These are phyloP conservation scores for Heliangelus exortis DNA, from an alignment of 2,797 vertebrate species.

Conservation along the genomic window DNA sequence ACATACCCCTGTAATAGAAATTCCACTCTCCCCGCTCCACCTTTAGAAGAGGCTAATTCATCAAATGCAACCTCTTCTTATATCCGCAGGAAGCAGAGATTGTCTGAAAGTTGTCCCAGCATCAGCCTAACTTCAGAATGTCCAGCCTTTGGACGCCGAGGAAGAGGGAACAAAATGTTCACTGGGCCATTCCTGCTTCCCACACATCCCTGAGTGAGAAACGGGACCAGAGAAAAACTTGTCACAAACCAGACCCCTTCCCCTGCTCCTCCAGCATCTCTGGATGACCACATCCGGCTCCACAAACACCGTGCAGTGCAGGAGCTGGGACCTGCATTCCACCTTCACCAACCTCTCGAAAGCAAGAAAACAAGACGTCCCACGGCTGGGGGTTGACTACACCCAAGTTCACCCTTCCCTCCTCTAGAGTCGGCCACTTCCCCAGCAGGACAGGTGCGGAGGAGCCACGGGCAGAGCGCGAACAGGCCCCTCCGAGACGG, in stretches of 20 bases:
- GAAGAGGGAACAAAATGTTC: background rate
- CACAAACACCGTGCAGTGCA: no score
- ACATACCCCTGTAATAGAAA: fast-evolving
- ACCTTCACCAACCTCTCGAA: background rate
- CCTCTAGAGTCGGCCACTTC: background rate
- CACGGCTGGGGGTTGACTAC: fast-evolving
- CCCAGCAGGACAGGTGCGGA: background rate
- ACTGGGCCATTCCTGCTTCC: background rate
- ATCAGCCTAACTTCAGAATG: background rate
- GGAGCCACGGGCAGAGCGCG: background rate
- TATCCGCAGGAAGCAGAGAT: background rate
- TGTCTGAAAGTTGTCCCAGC: background rate
- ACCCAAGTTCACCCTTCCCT: background rate
- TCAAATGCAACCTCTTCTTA: background rate
- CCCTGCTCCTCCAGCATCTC: background rate
- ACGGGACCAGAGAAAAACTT: background rate
- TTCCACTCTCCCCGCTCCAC: background rate
- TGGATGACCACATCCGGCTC: fast-evolving
- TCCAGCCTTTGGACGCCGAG: fast-evolving
- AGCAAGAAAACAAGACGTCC: background rate
- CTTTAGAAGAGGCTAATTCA: background rate
- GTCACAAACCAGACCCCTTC: background rate
- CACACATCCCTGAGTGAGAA: background rate
- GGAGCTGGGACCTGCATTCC: background rate
- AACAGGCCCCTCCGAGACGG: no score